phyloP scores from a whole-genome alignment of 2,797 vertebrate species.

The Benthosema pterotum region DNA sequence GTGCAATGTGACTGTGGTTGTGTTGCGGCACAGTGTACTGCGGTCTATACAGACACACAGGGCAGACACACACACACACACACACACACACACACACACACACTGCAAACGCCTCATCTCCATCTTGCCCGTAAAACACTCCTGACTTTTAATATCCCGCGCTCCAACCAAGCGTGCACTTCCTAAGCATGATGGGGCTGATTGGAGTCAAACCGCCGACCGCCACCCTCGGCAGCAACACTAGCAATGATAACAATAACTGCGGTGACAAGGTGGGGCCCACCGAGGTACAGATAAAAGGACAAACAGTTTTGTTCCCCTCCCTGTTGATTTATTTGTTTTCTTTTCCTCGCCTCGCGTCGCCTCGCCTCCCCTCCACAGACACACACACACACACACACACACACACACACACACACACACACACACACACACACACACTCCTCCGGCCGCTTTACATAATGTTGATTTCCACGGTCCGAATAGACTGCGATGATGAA shows the following conservation, averaged over 20 bases:
- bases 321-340: constrained; percentile 69
- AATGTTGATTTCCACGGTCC: constrained; percentile 70
- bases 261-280: constrained; percentile 35
- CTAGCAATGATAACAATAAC: constrained; percentile 19
- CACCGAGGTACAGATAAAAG: constrained; percentile 59
- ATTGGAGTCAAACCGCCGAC: constrained; percentile 35
- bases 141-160: constrained; percentile 30
- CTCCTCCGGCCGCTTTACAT: constrained; percentile 60
- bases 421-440: no score
- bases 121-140: constrained; percentile 20
- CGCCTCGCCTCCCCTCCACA: constrained; percentile 45
- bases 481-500: constrained; percentile 62
- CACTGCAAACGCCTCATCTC: constrained; percentile 23
- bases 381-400: no score
- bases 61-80: not conserved
- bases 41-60: not conserved
- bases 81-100: not conserved
- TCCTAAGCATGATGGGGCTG: constrained; percentile 15
- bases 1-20: no score
- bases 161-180: constrained; percentile 36
- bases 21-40: not conserved
- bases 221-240: constrained; percentile 19
- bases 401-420: no score
- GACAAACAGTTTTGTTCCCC: constrained; percentile 57
- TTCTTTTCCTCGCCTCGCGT: constrained; percentile 57